Conservation (phyloP, 2,888 invertebrate species). For the Cremastinae sp. region DNA sequence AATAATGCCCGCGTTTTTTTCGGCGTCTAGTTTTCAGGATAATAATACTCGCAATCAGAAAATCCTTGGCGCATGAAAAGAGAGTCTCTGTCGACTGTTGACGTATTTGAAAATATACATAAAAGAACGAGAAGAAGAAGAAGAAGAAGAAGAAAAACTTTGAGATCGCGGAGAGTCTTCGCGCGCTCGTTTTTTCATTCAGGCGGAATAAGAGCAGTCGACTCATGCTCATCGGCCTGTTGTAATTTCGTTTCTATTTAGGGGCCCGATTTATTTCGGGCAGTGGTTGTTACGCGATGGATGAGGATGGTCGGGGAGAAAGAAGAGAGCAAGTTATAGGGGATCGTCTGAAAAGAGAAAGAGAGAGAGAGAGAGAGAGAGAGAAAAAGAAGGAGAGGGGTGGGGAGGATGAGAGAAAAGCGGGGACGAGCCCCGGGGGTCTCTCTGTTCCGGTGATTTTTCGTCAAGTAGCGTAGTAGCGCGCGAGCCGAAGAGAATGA, state of each 20-base stretch:
- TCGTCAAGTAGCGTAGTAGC: slow-evolving; percentile 48
- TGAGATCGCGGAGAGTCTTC: slow-evolving; percentile 19
- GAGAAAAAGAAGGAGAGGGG: no score
- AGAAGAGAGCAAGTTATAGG: no score
- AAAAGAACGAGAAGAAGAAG: slow-evolving; percentile 32
- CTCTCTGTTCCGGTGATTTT: slow-evolving; percentile 48
- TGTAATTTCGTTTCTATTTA: slow-evolving; percentile 79
- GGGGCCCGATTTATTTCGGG: slow-evolving; percentile 33
- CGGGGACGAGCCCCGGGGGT: slow-evolving; percentile 28
- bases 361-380: no score
- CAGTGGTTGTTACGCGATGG: slow-evolving; percentile 7
- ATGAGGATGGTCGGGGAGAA: no score
- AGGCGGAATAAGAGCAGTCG: slow-evolving; percentile 80
- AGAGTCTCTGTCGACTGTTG: neutral
- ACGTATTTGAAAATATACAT: neutral
- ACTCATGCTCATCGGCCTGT: slow-evolving; percentile 79
- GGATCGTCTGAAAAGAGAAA: no score
- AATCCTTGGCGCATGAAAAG: slow-evolving; percentile 29
- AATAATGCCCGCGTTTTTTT: neutral
- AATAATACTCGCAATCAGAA: slow-evolving; percentile 48
- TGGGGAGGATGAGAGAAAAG: slow-evolving; percentile 13
- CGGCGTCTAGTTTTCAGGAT: slow-evolving; percentile 25
- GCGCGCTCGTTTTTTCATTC: slow-evolving; percentile 66
- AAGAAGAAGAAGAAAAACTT: neutral
- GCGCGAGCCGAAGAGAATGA: slow-evolving; percentile 58